phyloP scores from a whole-genome alignment of 2,888 invertebrate genomes.

The Tipula unca region DNA sequence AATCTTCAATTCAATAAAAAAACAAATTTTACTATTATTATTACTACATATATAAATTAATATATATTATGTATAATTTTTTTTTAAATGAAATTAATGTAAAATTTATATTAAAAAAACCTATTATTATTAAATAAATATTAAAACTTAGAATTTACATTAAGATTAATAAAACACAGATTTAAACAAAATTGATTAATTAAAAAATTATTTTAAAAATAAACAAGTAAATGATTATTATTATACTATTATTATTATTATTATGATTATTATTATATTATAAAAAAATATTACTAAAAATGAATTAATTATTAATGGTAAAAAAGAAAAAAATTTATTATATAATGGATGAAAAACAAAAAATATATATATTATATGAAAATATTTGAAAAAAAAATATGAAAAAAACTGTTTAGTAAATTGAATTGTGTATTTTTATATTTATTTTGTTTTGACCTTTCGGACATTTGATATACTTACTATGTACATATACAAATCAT shows the following conservation, averaged over 20 bases:
- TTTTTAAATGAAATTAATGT: not conserved
- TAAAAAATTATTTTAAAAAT: not conserved
- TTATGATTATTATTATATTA: not conserved
- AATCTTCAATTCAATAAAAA: not conserved
- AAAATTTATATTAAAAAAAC: not conserved
- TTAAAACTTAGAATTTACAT: not conserved
- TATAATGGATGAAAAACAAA: constrained; percentile 8
- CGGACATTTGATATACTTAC: too few relatives aligned
- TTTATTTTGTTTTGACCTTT: too few relatives aligned
- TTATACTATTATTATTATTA: not conserved
- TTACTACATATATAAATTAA: constrained; percentile 8
- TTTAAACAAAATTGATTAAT: not conserved
- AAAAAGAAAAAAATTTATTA: constrained; percentile 9
- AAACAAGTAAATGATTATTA: constrained; percentile 14
- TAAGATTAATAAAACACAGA: constrained; percentile 1
- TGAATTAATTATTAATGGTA: constrained; percentile 14
- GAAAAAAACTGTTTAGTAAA: not conserved
- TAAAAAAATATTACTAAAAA: not conserved
- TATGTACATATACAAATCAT: too few relatives aligned
- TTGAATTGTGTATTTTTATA: not conserved
- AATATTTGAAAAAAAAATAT: not conserved
- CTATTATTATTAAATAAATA: constrained; percentile 8
- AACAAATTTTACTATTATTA: not conserved
- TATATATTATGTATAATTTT: not conserved
- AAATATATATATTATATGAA: constrained; percentile 8